phyloP scores from a whole-genome alignment of 1,140 invertebrate species.

The Palaemon carinicauda region DNA sequence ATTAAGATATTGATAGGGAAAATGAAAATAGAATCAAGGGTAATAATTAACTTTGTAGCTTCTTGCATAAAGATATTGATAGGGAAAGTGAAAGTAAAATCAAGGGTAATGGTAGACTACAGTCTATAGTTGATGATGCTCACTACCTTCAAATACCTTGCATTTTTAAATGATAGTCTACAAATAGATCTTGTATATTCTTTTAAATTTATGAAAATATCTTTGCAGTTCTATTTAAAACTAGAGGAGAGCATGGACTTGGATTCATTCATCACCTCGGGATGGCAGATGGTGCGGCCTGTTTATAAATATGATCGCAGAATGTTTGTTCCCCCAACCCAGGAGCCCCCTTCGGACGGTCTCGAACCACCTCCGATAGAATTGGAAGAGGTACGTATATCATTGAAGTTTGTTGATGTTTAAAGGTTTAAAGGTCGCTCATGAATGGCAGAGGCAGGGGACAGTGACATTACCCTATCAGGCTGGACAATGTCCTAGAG shows the following conservation, averaged over 20 bases:
- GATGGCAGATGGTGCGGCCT: constrained; percentile 82
- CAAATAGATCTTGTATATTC: background rate
- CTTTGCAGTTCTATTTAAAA: constrained; percentile 75
- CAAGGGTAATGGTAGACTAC: no score
- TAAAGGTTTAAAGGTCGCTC: no score
- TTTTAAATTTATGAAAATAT: background rate
- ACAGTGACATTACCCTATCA: no score
- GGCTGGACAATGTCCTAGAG: no score
- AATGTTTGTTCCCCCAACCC: constrained; percentile 60
- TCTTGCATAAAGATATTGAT: no score
- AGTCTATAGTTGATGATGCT: no score
- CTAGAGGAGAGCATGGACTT: constrained; percentile 75
- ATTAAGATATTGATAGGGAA: no score
- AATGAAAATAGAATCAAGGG: no score
- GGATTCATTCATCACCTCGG: constrained; percentile 75
- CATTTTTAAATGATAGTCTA: background rate
- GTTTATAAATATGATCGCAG: constrained; percentile 73
- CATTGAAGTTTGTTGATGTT: background rate
- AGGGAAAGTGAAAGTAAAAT: no score
- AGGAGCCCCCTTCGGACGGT: constrained; percentile 53
- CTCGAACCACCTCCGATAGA: constrained; percentile 23
- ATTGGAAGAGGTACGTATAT: constrained; percentile 22
- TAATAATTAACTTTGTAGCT: no score
- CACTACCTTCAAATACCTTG: no score
- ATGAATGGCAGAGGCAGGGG: no score